These are phyloP conservation scores for Geotrypetes seraphini DNA, from an alignment of 2,797 vertebrate species.

Conservation along the genomic window DNA sequence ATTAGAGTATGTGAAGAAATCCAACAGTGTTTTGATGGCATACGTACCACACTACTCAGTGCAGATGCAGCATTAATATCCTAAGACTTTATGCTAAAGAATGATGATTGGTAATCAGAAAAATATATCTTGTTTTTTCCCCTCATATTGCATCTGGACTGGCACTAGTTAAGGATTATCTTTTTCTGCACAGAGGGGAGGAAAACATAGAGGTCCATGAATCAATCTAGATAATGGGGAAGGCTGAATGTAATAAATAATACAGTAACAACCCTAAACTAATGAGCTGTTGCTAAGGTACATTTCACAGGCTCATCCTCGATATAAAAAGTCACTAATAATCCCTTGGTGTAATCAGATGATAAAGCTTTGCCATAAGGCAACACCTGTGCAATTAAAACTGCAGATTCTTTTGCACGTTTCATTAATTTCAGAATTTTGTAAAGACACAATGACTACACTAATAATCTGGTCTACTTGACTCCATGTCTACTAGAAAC, in stretches of 20 bases:
- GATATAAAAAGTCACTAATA: slow-evolving; percentile 91
- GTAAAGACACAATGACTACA: slow-evolving; percentile 92
- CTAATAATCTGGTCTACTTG: slow-evolving; percentile 99
- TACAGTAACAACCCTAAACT: slow-evolving; percentile 98
- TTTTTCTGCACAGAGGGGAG: slow-evolving; percentile 58
- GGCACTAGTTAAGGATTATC: slow-evolving; percentile 41
- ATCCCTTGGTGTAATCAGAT: slow-evolving; percentile 87
- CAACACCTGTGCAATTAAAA: slow-evolving; percentile 99
- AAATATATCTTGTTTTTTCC: slow-evolving; percentile 33
- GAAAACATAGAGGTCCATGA: slow-evolving; percentile 75
- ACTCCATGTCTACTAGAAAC: slow-evolving; percentile 94
- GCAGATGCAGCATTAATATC: no score
- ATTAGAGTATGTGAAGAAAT: slow-evolving; percentile 28
- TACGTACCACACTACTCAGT: no score
- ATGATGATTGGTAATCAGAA: slow-evolving; percentile 36
- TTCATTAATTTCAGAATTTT: slow-evolving; percentile 98
- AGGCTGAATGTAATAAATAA: slow-evolving; percentile 98
- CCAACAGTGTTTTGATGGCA: slow-evolving; percentile 22
- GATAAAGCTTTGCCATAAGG: slow-evolving; percentile 98
- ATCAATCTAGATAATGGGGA: slow-evolving; percentile 97
- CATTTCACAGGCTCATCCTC: slow-evolving; percentile 87
- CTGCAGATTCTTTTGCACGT: slow-evolving; percentile 83
- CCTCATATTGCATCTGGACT: slow-evolving; percentile 37
- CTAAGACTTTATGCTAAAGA: slow-evolving; percentile 46
- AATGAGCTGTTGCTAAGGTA: slow-evolving; percentile 97